Conservation (phyloP, 2,113 vertebrate species). For the Corythornis madagascariensis region DNA sequence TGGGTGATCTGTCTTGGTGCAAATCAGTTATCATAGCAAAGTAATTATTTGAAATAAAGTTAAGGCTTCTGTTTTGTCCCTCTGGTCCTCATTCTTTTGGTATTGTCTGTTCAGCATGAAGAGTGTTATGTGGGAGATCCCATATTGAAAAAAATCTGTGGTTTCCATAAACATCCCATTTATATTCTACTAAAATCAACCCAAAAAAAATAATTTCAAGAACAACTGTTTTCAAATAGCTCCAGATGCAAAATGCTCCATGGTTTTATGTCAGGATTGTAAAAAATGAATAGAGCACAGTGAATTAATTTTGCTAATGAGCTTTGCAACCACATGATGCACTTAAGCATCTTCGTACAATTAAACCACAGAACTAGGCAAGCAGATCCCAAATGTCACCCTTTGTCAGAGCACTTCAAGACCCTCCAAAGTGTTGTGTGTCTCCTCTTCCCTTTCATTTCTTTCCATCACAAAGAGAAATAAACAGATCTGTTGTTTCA, state of each 20-base stretch:
- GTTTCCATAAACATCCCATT: neutral
- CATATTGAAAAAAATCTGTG: neutral
- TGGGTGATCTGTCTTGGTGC: neutral
- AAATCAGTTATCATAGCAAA: neutral
- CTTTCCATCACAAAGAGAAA: constrained; percentile 12
- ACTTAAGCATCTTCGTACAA: constrained; percentile 33
- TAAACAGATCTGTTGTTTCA: constrained; percentile 4
- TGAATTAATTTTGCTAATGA: constrained; percentile 66
- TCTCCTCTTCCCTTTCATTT: constrained; percentile 6
- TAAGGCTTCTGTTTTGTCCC: neutral
- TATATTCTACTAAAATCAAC: neutral
- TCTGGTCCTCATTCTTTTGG: neutral
- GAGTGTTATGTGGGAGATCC: neutral
- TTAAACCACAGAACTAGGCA: constrained; percentile 15
- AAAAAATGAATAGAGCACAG: constrained; percentile 50
- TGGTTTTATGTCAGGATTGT: constrained; percentile 39
- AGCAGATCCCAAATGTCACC: constrained; percentile 6
- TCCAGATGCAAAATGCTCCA: constrained; percentile 26
- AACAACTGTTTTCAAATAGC: neutral
- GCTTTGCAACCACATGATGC: constrained; percentile 44
- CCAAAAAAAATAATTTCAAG: neutral
- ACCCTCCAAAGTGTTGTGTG: neutral
- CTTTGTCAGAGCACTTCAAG: constrained; percentile 22
- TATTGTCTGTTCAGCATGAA: neutral
- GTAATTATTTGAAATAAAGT: neutral